Evolutionary conservation across 2,113 vertebrate genomes (phyloP), one percentile per base, ranked within the genome.

Genomic region (Mohoua ochrocephala): DNA sequence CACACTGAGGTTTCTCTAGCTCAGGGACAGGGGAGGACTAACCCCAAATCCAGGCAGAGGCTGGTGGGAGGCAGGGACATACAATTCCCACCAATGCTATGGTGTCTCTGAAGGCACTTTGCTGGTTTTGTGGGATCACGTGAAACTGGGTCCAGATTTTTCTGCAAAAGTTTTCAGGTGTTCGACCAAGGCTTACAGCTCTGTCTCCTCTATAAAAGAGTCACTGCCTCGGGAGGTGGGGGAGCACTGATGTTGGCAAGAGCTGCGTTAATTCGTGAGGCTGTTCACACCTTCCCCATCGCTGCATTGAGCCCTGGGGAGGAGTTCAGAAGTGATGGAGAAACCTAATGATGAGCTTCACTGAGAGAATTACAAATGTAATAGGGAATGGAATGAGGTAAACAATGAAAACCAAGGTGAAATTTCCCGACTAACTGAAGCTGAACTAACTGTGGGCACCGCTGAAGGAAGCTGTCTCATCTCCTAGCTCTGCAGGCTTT

Each of bases 351-450:
- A 87, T 44, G 44, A 81, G 90, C 54, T 91, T 67, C 75, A 63
- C 79, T 30, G 54, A 88, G 81, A 84, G 50, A 90, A 95, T 91
- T 91, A 80, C 93, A 63, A 47, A 83, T 45, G 70, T 73, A 82
- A 82, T 68, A 42, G 69, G 30, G 41, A 94, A 84, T 31, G 56
- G 69, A 82, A 91, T 75, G 84, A 87, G 37, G 35, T 87, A 93
- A 93, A n/a, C 77, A 47, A 18, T 26, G 70, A 95, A 94, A 87
- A 68, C 44, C 65, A 63, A 75, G 65, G 94, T 70, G 80, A 87
- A 89, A 89, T 89, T 88, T 95, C 86, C 56, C 0, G 3, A 21
- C 45, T 68, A 84, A 70, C 33, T 93, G 79, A 73, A 85, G 74
- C 74, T 67, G 92, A 94, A 76, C 84, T 79, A 89, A 75, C 53